A percentile compares a stretch with the other conserved stretches of the same genome.
phyloP scores from a whole-genome alignment of 1,140 invertebrate species.

The Daktulosphaira vitifoliae region DNA sequence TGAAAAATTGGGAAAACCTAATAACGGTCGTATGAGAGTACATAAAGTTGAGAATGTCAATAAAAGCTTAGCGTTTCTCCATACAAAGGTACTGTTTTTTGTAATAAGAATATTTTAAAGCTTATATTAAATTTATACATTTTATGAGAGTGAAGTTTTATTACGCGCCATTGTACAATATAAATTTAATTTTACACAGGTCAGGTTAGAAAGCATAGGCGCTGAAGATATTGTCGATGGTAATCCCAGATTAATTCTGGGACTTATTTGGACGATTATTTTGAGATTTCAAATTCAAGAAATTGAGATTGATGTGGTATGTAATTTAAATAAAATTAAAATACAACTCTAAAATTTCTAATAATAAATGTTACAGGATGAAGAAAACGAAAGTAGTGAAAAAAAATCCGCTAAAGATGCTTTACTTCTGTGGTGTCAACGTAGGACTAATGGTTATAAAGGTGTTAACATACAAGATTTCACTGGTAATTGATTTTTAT shows the following conservation, averaged over 20 bases:
- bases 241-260: conserved; percentile 89
- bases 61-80: conserved; percentile 93
- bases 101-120: too few species aligned
- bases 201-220: conserved; percentile 93
- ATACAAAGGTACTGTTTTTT: conserved; percentile 66
- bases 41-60: conserved; percentile 99
- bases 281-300: conserved; percentile 95
- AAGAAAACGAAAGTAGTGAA: conserved; percentile 94
- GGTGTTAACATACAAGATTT: conserved; percentile 79
- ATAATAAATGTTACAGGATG: conserved; percentile 59
- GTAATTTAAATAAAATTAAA: conserved; percentile 41
- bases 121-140: too few species aligned
- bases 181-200: conserved; percentile 52
- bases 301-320: conserved; percentile 93
- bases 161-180: too few species aligned
- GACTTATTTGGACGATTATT: conserved; percentile 98
- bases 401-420: conserved; percentile 99
- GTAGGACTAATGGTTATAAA: conserved; percentile 88
- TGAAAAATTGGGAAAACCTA: conserved; percentile 92
- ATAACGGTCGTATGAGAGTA: conserved; percentile 92
- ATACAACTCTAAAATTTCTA: neutral
- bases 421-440: conserved; percentile 93
- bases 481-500: conserved; percentile 46
- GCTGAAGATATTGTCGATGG: conserved; percentile 99
- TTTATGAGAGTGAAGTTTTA: too few species aligned